These are phyloP conservation scores for Sebastes iracundus DNA, from an alignment of 2,797 vertebrate genomes.

Conservation along the genomic window DNA sequence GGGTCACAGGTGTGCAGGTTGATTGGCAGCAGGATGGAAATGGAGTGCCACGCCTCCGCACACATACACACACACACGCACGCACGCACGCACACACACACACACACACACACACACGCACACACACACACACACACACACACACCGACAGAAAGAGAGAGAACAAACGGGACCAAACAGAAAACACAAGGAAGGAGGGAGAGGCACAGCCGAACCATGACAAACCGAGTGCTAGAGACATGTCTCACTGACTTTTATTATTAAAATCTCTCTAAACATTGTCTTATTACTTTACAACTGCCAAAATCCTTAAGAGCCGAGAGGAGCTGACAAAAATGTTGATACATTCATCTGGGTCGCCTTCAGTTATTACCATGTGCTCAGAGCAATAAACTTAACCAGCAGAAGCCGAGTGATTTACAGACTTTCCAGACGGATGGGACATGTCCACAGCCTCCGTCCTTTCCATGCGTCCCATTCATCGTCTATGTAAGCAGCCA, in stretches of 20 bases:
- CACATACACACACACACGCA: background rate
- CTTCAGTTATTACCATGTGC: background rate
- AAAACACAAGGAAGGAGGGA: background rate
- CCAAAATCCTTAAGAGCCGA: background rate
- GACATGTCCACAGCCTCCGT: too few species aligned
- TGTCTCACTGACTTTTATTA: background rate
- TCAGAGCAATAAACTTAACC: background rate
- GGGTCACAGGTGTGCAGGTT: background rate
- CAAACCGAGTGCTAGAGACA: too few species aligned
- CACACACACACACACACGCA: fast-evolving
- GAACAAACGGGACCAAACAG: background rate
- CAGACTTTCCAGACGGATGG: background rate
- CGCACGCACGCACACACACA: background rate
- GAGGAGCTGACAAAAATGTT: background rate
- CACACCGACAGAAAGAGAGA: background rate
- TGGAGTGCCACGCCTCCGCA: background rate
- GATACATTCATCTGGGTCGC: background rate
- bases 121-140: background rate
- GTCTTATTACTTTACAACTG: background rate
- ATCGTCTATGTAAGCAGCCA: too few species aligned
- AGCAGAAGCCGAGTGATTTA: background rate
- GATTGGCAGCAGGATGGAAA: background rate
- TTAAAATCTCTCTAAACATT: background rate
- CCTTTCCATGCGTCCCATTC: too few species aligned
- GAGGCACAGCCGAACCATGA: too few species aligned